Percentiles rank a stretch among this genome's conserved stretches.
phyloP scores from a whole-genome alignment of 1,140 invertebrate genomes.

The Drosophila baimaii region DNA sequence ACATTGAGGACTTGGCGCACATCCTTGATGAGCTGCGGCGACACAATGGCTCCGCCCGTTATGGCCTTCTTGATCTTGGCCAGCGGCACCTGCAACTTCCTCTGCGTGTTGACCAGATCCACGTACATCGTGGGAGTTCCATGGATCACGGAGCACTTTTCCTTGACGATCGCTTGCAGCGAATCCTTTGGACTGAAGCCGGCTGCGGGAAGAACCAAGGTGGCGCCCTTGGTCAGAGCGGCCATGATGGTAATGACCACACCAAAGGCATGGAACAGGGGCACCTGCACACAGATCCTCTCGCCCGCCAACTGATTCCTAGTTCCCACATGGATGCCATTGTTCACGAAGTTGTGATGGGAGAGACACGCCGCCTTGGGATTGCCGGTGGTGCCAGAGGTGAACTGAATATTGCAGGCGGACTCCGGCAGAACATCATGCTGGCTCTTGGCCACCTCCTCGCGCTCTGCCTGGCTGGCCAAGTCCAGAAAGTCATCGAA shows the following conservation, averaged over 20 bases:
- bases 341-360: conserved; percentile 94
- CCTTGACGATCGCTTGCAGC: conserved; percentile 88
- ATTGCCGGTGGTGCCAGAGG: conserved; percentile 90
- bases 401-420: conserved; percentile 93
- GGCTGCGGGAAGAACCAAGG: conserved; percentile 89
- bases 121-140: conserved; percentile 99
- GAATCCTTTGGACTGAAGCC: conserved; percentile 89
- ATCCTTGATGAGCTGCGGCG: conserved; percentile 89
- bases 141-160: conserved; percentile 92
- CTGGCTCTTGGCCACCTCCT: conserved; percentile 56
- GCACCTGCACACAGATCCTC: conserved; percentile 91
- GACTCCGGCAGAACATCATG: conserved; percentile 86
- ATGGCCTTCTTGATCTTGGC: conserved; percentile 86
- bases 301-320: conserved; percentile 83
- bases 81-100: conserved; percentile 85
- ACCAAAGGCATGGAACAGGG: conserved; percentile 97
- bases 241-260: conserved; percentile 89
- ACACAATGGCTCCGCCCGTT: conserved; percentile 91
- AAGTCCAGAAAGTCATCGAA: conserved; percentile 86
- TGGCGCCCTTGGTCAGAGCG: conserved; percentile 87
- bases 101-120: conserved; percentile 88
- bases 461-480: conserved; percentile 66
- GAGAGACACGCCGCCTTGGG: conserved; percentile 95
- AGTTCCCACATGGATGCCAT: conserved; percentile 88
- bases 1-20: conserved; percentile 85